Evolutionary conservation across 2,888 invertebrate genomes (phyloP).

Genomic region (Drosophila picticornis): DNA sequence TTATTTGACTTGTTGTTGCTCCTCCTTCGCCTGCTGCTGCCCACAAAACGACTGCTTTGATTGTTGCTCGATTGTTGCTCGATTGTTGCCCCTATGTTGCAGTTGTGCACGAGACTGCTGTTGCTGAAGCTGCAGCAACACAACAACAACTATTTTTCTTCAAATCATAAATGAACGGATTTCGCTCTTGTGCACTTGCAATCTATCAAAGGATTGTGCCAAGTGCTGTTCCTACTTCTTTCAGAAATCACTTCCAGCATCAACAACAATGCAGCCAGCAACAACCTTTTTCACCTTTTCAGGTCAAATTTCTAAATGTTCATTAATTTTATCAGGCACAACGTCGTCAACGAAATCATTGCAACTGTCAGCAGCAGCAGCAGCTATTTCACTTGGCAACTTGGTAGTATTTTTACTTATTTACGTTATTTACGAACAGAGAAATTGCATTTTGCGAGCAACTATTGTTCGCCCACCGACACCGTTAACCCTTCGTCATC

Average conservation of each 20-base stretch:
- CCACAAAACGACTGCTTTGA: background rate
- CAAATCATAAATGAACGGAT: conserved; percentile 66
- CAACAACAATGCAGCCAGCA: conserved; percentile 15
- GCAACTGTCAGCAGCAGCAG: conserved; percentile 58
- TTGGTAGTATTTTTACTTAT: conserved; percentile 54
- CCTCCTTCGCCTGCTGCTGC: background rate
- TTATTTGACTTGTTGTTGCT: conserved; percentile 37
- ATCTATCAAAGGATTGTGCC: conserved; percentile 38
- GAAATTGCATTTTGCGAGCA: conserved; percentile 63
- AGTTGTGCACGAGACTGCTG: conserved; percentile 8
- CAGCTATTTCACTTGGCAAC: conserved; percentile 13
- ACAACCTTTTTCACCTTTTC: conserved; percentile 44
- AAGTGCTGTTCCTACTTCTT: conserved; percentile 21
- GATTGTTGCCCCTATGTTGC: conserved; percentile 16
- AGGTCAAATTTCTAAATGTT: conserved; percentile 70
- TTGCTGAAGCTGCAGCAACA: conserved; percentile 15
- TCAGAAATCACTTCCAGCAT: conserved; percentile 48
- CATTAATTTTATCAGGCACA: conserved; percentile 71
- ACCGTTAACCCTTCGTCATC: background rate
- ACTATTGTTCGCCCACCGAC: conserved; percentile 1
- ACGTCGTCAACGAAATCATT: conserved; percentile 55
- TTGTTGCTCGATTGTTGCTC: background rate
- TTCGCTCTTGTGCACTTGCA: conserved; percentile 40
- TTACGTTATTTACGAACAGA: conserved; percentile 63
- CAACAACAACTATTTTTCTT: conserved; percentile 24